These are phyloP conservation scores for Eupithecia abbreviata DNA, from an alignment of 2,888 invertebrate genomes.

Conservation along the genomic window DNA sequence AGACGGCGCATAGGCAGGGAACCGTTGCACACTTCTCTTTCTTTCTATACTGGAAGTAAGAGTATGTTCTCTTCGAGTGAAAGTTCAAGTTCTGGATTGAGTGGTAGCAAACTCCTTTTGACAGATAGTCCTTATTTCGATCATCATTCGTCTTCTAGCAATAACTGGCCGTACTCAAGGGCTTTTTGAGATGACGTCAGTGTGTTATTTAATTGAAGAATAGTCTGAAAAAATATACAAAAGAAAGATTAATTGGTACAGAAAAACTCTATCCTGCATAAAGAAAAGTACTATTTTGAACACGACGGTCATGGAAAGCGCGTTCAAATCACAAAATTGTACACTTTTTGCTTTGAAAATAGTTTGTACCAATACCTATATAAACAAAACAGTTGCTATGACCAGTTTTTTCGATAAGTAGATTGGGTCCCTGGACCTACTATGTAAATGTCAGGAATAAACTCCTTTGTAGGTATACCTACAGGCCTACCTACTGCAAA, in stretches of 20 bases:
- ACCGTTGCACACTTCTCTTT: constrained; percentile 79
- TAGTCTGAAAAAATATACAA: not conserved
- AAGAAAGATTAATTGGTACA: not conserved
- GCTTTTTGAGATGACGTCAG: constrained; percentile 57
- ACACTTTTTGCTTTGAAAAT: not conserved
- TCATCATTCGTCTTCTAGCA: constrained; percentile 81
- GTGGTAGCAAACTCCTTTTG: constrained; percentile 84
- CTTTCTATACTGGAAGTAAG: constrained; percentile 84
- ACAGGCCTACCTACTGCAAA: constrained; percentile 9
- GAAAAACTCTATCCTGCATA: not conserved
- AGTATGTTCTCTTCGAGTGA: constrained; percentile 85
- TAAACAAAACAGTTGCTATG: not conserved
- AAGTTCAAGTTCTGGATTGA: constrained; percentile 84
- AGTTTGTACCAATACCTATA: not conserved
- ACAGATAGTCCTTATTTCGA: constrained; percentile 86
- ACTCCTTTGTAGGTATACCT: not conserved
- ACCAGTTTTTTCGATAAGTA: no score
- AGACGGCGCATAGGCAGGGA: constrained; percentile 80
- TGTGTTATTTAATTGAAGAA: not conserved
- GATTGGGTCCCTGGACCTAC: no score
- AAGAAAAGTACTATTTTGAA: not conserved
- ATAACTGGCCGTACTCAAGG: constrained; percentile 81
- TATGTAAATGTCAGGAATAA: not conserved
- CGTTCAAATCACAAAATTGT: not conserved
- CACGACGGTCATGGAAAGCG: not conserved